Evolutionary conservation across 2,113 vertebrate genomes (phyloP).

Genomic region (Cyphomyrus discorhynchus): DNA sequence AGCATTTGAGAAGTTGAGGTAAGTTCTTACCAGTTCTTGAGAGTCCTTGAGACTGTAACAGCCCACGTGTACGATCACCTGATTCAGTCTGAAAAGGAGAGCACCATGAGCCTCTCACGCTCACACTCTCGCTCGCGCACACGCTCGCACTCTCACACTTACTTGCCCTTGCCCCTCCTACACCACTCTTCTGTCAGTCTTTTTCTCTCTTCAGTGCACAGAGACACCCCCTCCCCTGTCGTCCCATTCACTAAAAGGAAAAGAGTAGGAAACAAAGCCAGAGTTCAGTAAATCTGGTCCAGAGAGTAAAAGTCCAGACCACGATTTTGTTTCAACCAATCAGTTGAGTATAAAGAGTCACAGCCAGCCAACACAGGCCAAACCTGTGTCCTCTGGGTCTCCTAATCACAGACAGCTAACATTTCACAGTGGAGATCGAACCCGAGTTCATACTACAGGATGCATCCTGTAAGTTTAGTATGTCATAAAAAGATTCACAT

Average conservation of each 20-base stretch:
- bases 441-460: not conserved
- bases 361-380: not conserved
- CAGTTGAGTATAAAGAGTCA: too few relatives aligned
- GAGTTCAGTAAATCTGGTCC: too few relatives aligned
- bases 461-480: not conserved
- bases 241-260: conserved; percentile 82
- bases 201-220: conserved; percentile 72
- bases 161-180: conserved; percentile 61
- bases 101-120: conserved; percentile 5
- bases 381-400: not conserved
- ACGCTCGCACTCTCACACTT: conserved; percentile 21
- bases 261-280: not conserved
- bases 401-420: not conserved
- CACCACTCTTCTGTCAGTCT: conserved; percentile 77
- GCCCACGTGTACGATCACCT: conserved; percentile 87
- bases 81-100: conserved; percentile 67
- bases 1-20: not conserved
- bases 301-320: too few relatives aligned
- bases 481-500: not conserved
- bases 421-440: not conserved
- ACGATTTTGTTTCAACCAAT: too few relatives aligned
- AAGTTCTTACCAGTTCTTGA: conserved; percentile 71
- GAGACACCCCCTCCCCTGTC: conserved; percentile 85
- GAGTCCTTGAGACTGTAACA: conserved; percentile 79
- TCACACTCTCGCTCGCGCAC: not conserved